phyloP scores from a whole-genome alignment of 2,113 vertebrate genomes.

The Lophius piscatorius region DNA sequence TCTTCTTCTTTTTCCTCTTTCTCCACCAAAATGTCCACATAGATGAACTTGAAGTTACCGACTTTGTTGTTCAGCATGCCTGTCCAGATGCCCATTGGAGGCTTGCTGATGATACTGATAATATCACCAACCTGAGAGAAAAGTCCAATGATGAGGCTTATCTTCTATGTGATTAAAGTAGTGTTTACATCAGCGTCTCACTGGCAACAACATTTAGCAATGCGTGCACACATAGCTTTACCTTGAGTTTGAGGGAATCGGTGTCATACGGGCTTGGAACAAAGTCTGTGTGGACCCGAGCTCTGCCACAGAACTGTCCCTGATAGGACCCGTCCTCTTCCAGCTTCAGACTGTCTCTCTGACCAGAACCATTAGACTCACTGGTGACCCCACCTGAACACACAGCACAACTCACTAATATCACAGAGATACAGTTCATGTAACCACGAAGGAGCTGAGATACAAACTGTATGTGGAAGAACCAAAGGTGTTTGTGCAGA shows the following conservation, averaged over 20 bases:
- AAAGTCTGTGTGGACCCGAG: constrained; percentile 94
- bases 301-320: constrained; percentile 90
- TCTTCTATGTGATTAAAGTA: background rate
- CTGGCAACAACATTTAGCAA: no score
- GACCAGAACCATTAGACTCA: constrained; percentile 86
- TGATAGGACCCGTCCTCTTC: constrained; percentile 87
- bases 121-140: constrained; percentile 89
- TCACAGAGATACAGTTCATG: background rate
- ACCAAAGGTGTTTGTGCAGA: background rate
- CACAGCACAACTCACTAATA: constrained; percentile 3
- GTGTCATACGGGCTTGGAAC: constrained; percentile 96
- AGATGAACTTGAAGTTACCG: constrained; percentile 98
- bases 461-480: background rate
- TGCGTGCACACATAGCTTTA: constrained; percentile 38
- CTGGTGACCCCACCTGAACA: constrained; percentile 89
- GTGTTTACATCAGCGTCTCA: no score
- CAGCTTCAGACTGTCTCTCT: constrained; percentile 87
- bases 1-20: constrained; percentile 87
- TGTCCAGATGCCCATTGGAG: constrained; percentile 98
- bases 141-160: background rate
- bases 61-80: constrained; percentile 95
- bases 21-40: constrained; percentile 85
- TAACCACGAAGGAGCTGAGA: no score
- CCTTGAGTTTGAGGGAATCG: constrained; percentile 97
- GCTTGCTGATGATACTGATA: constrained; percentile 95